A percentile compares a stretch with the other conserved stretches of the same genome.
phyloP scores from a whole-genome alignment of 1,140 invertebrate genomes.

The Hesperophylax magnus region DNA sequence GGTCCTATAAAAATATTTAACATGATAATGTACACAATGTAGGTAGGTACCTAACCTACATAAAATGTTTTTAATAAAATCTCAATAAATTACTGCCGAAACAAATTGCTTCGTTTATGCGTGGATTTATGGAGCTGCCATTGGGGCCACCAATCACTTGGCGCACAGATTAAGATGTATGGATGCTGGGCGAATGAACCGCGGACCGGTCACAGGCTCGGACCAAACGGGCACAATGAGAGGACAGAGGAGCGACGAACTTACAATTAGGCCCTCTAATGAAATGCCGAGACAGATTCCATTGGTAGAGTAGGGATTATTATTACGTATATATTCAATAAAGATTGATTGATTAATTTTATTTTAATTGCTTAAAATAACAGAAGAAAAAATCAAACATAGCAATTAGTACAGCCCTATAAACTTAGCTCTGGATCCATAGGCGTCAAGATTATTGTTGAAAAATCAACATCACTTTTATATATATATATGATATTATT shows the following conservation, averaged over 20 bases:
- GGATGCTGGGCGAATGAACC: conserved; percentile 5
- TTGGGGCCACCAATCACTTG: not conserved
- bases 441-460: too few relatives aligned
- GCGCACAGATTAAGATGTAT: conserved; percentile 16
- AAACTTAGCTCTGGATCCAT: too few relatives aligned
- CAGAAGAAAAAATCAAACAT: too few relatives aligned
- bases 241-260: conserved; percentile 20
- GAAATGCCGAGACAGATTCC: conserved; percentile 26
- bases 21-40: too few relatives aligned
- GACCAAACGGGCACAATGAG: not conserved
- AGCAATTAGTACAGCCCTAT: too few relatives aligned
- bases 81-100: not conserved
- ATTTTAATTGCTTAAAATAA: too few relatives aligned
- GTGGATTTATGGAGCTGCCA: not conserved
- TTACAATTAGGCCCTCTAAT: conserved; percentile 3
- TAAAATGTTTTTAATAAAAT: not conserved
- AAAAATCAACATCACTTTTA: too few relatives aligned
- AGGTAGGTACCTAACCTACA: not conserved
- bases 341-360: too few relatives aligned
- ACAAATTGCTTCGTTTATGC: not conserved
- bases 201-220: not conserved
- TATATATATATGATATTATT: too few relatives aligned
- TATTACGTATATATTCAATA: too few relatives aligned
- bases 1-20: too few relatives aligned
- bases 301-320: too few relatives aligned